Base-by-base conservation (phyloP, 2,113 vertebrate species). In the Scomber japonicus region DNA sequence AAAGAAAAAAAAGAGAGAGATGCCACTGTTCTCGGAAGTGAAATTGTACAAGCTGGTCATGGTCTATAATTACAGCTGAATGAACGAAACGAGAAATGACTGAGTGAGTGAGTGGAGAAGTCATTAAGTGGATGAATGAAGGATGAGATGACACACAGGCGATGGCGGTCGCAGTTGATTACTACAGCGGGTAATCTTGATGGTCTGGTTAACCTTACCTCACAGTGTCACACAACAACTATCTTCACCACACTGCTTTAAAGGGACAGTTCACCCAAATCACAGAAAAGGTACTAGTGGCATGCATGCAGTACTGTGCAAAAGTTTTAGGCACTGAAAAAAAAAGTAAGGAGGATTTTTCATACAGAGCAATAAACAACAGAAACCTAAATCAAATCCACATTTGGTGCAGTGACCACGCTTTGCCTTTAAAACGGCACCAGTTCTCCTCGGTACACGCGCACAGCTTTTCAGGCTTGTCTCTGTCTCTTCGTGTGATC, bases 41-140 rank as follows among this genome's bases (percentile, higher is more conserved):
- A 62, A 69, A 68, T 71, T 35, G 59, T 46, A 50, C 75, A 53
- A 21, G 72, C 75, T 71, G 85, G 67, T 85, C 12, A 15, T 12
- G 71, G 67, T 80, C 72, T 88, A 62, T 86, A 75, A 85, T 85
- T 87, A 75, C 81, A 86, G 79, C 81, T 85, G 87, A 87, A 87
- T 85, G 83, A 89, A 82, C 60, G 24, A 81, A 68, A 78, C 69
- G 73, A 82, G 76, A 78, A 89, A 75, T 81, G 74, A 89, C 24
- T 61, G 76, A 60, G 19, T 65, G 76, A 60, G 19, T 65, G 84
- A 78, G 66, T 63, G 59, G 71, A 67, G 54, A 71, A 73, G 76
- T 67, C 15, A 49, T 51, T 30, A 45, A 65, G 50, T 31, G 50
- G 62, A 71, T 83, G 81, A 81, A 89, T 86, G 73, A 87, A 71